These are phyloP conservation scores for Merops nubicus DNA, from an alignment of 2,113 vertebrate genomes.

Conservation along the genomic window DNA sequence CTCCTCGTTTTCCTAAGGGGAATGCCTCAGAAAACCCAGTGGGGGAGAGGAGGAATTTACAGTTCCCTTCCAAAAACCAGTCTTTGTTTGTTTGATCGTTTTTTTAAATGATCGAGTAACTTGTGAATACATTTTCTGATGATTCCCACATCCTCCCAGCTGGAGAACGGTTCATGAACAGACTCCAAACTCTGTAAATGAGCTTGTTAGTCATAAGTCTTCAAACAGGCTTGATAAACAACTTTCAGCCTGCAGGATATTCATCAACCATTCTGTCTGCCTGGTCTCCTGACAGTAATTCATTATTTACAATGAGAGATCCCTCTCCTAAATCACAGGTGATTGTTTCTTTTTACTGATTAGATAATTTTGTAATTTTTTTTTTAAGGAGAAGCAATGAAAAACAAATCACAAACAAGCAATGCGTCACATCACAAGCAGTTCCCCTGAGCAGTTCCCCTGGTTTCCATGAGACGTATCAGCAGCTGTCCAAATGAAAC, in stretches of 20 bases:
- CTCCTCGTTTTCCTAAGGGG: background rate
- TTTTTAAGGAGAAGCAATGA: conserved; percentile 2
- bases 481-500: conserved; percentile 26
- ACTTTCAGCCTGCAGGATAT: conserved; percentile 64
- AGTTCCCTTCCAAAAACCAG: conserved; percentile 50
- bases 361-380: background rate
- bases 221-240: conserved; percentile 70
- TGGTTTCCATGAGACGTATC: background rate
- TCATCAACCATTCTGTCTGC: conserved; percentile 62
- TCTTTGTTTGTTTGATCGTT: conserved; percentile 55
- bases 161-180: conserved; percentile 53
- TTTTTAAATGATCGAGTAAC: conserved; percentile 63
- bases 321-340: conserved; percentile 61
- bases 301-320: conserved; percentile 51
- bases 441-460: background rate
- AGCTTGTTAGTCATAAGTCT: conserved; percentile 69
- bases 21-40: conserved; percentile 35
- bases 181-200: conserved; percentile 58
- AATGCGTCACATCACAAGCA: background rate
- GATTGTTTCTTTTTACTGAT: conserved; percentile 56
- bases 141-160: conserved; percentile 73
- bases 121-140: conserved; percentile 71
- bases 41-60: conserved; percentile 25
- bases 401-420: conserved; percentile 36
- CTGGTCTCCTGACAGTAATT: conserved; percentile 52